Conservation (phyloP, 1,140 invertebrate species). For the Cotesia chilonis region DNA sequence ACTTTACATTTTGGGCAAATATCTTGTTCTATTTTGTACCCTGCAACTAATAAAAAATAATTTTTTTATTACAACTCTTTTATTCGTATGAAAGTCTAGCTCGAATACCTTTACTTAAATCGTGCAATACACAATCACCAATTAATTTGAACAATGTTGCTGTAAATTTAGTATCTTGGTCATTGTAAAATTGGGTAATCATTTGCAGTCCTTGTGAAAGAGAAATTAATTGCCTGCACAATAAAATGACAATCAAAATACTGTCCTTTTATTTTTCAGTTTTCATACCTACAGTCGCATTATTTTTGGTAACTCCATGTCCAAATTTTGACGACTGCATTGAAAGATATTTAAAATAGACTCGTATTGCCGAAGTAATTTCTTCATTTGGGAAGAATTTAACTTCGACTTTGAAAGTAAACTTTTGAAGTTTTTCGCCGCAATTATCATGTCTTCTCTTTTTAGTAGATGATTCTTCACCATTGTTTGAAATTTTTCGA, state of each 20-base stretch:
- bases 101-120: slow-evolving; percentile 34
- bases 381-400: slow-evolving; percentile 42
- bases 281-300: slow-evolving; percentile 42
- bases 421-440: slow-evolving; percentile 45
- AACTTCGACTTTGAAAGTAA: slow-evolving; percentile 41
- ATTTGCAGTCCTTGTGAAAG: slow-evolving; percentile 36
- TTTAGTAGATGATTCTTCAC: slow-evolving; percentile 40
- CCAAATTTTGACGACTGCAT: slow-evolving; percentile 39
- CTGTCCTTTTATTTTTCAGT: neutral
- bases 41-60: neutral
- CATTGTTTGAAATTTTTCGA: slow-evolving; percentile 33
- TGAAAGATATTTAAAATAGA: slow-evolving; percentile 42
- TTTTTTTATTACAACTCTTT: slow-evolving; percentile 15
- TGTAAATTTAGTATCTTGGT: slow-evolving; percentile 31
- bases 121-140: slow-evolving; percentile 27
- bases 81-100: neutral
- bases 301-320: slow-evolving; percentile 42
- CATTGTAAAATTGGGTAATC: slow-evolving; percentile 32
- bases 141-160: slow-evolving; percentile 38
- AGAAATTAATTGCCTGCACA: slow-evolving; percentile 32
- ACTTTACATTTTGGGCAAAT: slow-evolving; percentile 43
- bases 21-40: slow-evolving; percentile 25
- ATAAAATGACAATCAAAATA: neutral
- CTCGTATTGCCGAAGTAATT: slow-evolving; percentile 45
- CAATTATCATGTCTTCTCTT: slow-evolving; percentile 42